phyloP scores from a whole-genome alignment of 2,888 invertebrate genomes.

The Conomelus anceps region DNA sequence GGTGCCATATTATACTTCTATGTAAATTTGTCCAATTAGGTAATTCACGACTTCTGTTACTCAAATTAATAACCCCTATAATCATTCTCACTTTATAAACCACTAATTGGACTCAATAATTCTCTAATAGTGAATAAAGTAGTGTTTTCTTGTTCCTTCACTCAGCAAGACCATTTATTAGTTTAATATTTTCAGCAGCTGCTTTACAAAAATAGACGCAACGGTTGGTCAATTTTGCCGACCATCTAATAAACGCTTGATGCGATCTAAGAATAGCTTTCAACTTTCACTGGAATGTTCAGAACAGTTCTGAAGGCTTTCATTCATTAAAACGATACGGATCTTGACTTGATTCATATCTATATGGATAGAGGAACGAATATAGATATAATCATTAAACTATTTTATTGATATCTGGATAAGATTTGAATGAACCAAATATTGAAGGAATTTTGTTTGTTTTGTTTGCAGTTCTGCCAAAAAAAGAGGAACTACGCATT shows the following conservation, averaged over 20 bases:
- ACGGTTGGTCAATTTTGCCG: background rate
- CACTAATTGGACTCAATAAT: too few relatives aligned
- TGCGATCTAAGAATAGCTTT: background rate
- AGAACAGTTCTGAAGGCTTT: background rate
- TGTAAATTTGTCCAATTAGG: too few relatives aligned
- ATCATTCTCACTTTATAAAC: too few relatives aligned
- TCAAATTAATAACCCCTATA: too few relatives aligned
- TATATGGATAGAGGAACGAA: background rate
- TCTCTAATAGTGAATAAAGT: background rate
- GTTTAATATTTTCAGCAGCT: background rate
- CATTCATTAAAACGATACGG: background rate
- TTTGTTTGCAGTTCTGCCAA: too few relatives aligned
- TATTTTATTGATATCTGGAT: background rate
- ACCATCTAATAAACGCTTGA: background rate
- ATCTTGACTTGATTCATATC: background rate
- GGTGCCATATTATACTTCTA: too few relatives aligned
- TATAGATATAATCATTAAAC: background rate
- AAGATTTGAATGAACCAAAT: background rate
- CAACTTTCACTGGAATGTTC: background rate
- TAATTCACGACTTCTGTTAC: too few relatives aligned
- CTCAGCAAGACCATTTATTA: background rate
- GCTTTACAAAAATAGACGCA: background rate
- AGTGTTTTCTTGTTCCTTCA: background rate
- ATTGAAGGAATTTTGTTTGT: background rate
- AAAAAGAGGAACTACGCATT: too few relatives aligned